Conservation (phyloP, 2,113 vertebrate species). For the Atractosteus spatula region DNA sequence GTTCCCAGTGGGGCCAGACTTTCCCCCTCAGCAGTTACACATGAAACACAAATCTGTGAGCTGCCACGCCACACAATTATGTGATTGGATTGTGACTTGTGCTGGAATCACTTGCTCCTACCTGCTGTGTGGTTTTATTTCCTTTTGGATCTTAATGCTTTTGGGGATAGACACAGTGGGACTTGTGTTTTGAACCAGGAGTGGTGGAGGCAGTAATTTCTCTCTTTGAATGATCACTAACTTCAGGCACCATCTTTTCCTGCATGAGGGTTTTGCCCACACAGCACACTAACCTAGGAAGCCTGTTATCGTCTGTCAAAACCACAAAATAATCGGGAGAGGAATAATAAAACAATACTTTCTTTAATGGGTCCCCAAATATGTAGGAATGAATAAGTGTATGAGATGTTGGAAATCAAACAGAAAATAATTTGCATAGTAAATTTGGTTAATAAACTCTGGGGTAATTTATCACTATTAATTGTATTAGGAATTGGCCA, state of each 20-base stretch:
- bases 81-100: conserved; percentile 43
- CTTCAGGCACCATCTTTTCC: conserved; percentile 24
- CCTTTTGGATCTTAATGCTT: conserved; percentile 20
- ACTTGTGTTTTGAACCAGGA: conserved; percentile 8
- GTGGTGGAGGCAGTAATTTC: no score
- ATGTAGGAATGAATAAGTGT: no score
- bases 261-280: conserved; percentile 39
- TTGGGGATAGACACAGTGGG: conserved; percentile 20
- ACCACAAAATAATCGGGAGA: no score
- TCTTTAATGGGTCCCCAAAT: no score
- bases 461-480: no score
- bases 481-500: no score
- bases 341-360: no score
- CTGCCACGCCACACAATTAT: conserved; percentile 39
- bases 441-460: no score
- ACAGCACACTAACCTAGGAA: conserved; percentile 21
- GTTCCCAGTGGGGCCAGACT: no score
- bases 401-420: no score
- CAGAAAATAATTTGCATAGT: no score
- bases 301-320: no score
- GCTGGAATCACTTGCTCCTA: conserved; percentile 60
- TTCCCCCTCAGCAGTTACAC: background rate
- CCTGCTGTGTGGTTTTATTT: conserved; percentile 37
- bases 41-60: conserved; percentile 32
- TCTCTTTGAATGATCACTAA: conserved; percentile 38